Evolutionary conservation across 2,888 invertebrate genomes (phyloP), one percentile per base, ranked within the genome.

Genomic region (Leucophenga maculata): DNA sequence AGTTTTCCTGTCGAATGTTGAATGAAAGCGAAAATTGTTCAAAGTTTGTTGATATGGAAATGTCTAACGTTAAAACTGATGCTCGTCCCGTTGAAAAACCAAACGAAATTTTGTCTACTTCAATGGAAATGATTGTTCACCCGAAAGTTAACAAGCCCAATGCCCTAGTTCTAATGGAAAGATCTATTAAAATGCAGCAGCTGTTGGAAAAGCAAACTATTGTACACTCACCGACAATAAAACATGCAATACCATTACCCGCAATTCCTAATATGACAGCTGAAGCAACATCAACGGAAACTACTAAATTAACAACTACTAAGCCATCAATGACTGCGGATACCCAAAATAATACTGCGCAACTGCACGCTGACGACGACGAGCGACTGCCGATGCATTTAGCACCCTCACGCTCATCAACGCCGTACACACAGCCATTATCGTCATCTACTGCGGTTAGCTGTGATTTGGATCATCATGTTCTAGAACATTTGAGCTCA

Each of bases 341-440:
- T 67, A 6, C 57, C 71, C 4, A 72, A 71, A 13, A 72, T 44
- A 26, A 26, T 26, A 26, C 26, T 3, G 13, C 50, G 18, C 59
- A 59, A 9, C 74, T 79, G 26, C 46, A 48, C 11, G 4, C 22
- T 22, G 85, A 85, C 14, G 86, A 87, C 31, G 87, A 86, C n/a
- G 73, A 74, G 1, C 72, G 86, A 55, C 67, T 87, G 54, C 86
- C 87, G 52, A 80, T 84, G 64, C 71, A 86, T 2, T 86, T 86
- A 0, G 83, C 84, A 6, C 79, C 87, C 1, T 86, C 87, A 0
- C 79, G 87, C 1, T 86, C 87, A 0, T 87, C 87, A 0, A 87
- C 87, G 1, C 87, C 87, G 0, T 86, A 84, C 46, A 86, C 85
- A 0, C 78, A 79, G 31, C 79, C 84, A n/a, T 76, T 79, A 18